Evolutionary conservation across 2,888 invertebrate species (phyloP).

Genomic region (Patella pellucida): DNA sequence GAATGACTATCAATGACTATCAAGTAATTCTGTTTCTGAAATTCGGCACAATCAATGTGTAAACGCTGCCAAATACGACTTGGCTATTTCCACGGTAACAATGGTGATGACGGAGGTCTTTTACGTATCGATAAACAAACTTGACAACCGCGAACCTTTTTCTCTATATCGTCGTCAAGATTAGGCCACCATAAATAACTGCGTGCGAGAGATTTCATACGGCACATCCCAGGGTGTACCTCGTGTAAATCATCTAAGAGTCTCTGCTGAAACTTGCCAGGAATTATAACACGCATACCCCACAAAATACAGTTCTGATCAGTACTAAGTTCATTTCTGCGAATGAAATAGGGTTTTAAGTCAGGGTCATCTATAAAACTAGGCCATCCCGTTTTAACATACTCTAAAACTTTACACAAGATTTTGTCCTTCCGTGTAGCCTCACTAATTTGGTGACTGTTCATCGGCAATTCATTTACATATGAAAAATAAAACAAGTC

Average conservation of each 20-base stretch:
- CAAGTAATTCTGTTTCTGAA: not conserved
- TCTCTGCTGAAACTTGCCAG: constrained; percentile 1
- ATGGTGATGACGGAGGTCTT: constrained; percentile 36
- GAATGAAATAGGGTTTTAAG: constrained; percentile 12
- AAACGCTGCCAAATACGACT: constrained; percentile 47
- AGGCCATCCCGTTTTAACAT: constrained; percentile 15
- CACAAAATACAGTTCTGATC: constrained; percentile 32
- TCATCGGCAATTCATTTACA: not conserved
- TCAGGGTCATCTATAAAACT: constrained; percentile 10
- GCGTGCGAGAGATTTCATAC: constrained; percentile 41
- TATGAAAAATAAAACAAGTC: not conserved
- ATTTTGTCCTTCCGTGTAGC: constrained; percentile 11
- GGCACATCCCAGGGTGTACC: constrained; percentile 38
- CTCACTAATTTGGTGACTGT: not conserved
- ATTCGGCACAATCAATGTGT: constrained; percentile 50
- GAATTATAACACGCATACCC: constrained; percentile 21
- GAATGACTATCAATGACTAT: too few relatives aligned
- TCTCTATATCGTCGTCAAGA: constrained; percentile 34
- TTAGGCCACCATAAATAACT: constrained; percentile 46
- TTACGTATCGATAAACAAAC: constrained; percentile 36
- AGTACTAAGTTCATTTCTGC: constrained; percentile 27
- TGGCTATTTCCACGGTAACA: constrained; percentile 52
- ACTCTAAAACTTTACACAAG: constrained; percentile 17
- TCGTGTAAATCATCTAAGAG: constrained; percentile 24
- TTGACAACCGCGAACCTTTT: constrained; percentile 19